Conservation (phyloP, 2,113 vertebrate genomes). For the Sceloporus undulatus region DNA sequence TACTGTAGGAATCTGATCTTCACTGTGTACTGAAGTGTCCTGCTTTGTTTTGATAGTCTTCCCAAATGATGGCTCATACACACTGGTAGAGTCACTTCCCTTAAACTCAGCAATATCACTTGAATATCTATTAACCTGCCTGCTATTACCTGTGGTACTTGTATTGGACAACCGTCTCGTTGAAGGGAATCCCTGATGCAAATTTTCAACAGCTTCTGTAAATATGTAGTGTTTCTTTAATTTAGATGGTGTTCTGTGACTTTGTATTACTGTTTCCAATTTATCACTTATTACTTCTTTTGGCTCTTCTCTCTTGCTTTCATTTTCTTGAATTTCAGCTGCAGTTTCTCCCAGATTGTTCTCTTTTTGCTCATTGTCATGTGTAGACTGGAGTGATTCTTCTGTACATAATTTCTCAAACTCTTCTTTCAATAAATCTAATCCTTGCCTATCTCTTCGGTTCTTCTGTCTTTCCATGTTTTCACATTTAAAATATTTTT, state of each 20-base stretch:
- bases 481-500: conserved; percentile 44
- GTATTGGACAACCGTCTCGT: background rate
- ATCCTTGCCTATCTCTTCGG: conserved; percentile 35
- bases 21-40: background rate
- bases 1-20: background rate
- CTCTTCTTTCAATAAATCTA: conserved; percentile 28
- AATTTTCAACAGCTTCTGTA: conserved; percentile 71
- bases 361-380: background rate
- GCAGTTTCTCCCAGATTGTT: background rate
- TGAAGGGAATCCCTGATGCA: conserved; percentile 70
- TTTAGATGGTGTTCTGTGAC: background rate
- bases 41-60: background rate
- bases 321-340: background rate
- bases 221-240: conserved; percentile 54
- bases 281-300: background rate
- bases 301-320: background rate
- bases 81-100: background rate
- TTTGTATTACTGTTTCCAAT: background rate
- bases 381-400: background rate
- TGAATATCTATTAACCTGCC: fast-evolving
- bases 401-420: conserved; percentile 33
- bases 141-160: fast-evolving
- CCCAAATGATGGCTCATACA: conserved; percentile 57
- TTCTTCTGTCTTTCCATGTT: conserved; percentile 45
- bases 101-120: fast-evolving